These are phyloP conservation scores for Amphipyra berbera DNA, from an alignment of 2,888 invertebrate genomes.

Conservation along the genomic window DNA sequence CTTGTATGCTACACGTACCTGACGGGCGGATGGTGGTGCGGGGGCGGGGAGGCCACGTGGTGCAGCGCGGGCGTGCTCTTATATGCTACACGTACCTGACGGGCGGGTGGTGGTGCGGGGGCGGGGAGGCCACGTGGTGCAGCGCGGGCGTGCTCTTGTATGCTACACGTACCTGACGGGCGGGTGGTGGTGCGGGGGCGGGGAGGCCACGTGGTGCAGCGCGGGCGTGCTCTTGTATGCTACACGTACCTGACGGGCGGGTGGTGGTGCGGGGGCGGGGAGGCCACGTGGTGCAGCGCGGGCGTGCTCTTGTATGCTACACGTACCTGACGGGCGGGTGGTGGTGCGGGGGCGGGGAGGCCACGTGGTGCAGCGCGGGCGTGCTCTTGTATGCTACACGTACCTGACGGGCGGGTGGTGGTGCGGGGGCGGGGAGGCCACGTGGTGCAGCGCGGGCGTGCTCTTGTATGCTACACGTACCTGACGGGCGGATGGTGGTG, in stretches of 20 bases:
- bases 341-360: conserved; percentile 81
- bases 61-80: conserved; percentile 97
- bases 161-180: conserved; percentile 51
- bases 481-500: conserved; percentile 62
- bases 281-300: conserved; percentile 94
- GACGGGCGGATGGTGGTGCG: conserved; percentile 61
- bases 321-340: conserved; percentile 57
- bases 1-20: conserved; percentile 81
- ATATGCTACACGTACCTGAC: conserved; percentile 43
- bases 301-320: conserved; percentile 93
- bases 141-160: conserved; percentile 96
- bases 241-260: conserved; percentile 54
- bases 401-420: conserved; percentile 62
- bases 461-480: conserved; percentile 89
- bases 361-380: conserved; percentile 94
- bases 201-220: conserved; percentile 92
- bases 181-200: conserved; percentile 61
- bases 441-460: conserved; percentile 95
- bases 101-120: conserved; percentile 60
- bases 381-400: conserved; percentile 92
- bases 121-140: conserved; percentile 91
- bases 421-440: conserved; percentile 86
- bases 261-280: conserved; percentile 62
- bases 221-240: conserved; percentile 95
- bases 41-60: conserved; percentile 88